Conservation (phyloP, 2,113 vertebrate species). For the Phylloscopus trochiloides region DNA sequence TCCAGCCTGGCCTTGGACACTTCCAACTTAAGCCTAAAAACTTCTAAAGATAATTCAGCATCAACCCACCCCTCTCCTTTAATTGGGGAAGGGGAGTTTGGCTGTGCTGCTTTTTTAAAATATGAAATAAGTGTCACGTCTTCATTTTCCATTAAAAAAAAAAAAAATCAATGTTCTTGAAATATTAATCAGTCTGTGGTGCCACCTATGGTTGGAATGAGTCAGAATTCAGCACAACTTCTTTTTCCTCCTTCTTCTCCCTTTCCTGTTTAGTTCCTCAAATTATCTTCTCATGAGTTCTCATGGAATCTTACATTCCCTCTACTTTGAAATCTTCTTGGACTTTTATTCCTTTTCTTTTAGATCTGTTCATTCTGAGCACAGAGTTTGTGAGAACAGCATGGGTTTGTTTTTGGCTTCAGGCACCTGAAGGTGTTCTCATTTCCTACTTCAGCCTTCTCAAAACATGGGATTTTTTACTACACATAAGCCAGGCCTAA, state of each 20-base stretch:
- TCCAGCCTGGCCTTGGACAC: not conserved
- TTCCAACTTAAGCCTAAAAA: not conserved
- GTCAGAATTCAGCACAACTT: not conserved
- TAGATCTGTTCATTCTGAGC: not conserved
- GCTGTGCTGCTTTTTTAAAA: not conserved
- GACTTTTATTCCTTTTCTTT: not conserved
- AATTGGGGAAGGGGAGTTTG: not conserved
- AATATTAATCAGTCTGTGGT: not conserved
- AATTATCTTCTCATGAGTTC: not conserved
- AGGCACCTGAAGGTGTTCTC: not conserved
- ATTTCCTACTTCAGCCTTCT: not conserved
- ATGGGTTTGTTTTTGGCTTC: not conserved
- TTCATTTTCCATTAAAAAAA: not conserved
- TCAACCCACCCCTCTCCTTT: not conserved
- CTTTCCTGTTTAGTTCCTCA: not conserved
- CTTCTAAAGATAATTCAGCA: not conserved
- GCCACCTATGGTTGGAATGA: conserved; percentile 39
- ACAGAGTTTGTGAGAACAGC: not conserved
- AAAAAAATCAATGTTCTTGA: not conserved
- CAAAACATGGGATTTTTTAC: not conserved
- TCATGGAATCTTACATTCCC: not conserved
- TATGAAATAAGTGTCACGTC: not conserved
- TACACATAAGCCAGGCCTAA: not conserved
- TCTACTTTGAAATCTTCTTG: not conserved
- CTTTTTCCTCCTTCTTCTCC: rapidly evolving